Evolutionary conservation across 1,140 invertebrate genomes (phyloP), one percentile per base, ranked within the genome.

Genomic region (Notospermus geniculatus): DNA sequence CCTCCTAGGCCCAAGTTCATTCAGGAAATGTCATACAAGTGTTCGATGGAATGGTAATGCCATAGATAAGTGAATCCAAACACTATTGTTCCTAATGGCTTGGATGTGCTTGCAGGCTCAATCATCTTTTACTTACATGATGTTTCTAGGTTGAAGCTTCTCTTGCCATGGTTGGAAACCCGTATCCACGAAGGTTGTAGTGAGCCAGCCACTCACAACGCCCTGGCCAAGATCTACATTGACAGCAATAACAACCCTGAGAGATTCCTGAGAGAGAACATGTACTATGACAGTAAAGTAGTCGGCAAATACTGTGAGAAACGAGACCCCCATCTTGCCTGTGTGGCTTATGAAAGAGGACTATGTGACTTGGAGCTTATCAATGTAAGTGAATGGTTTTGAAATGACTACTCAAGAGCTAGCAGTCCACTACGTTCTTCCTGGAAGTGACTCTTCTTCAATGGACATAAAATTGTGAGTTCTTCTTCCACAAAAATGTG

Each of bases 211-310:
- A 99, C 97, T 0, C 97, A 99, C 80, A 99, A 99, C 84, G 97
- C 97, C 2, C 81, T 99, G 57, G 97, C 97, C 54, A 99, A 99
- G 81, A 99, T 99, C 71, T 99, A 99, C 84, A 99, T 99, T 70
- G 97, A 99, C 79, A 95, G 94, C 62, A 99, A 99, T 81, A 99
- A 99, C 74, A 99, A 99, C 82, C 95, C 97, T 0, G 97, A 99
- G 78, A 85, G 96, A 76, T 99, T 98, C 84, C 86, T 99, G 9
- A 94, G 90, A 83, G 91, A 93, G 71, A 93, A 93, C 80, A 88
- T 90, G 73, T 91, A 88, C 73, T 99, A 99, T 79, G 97, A 99
- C 77, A 97, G 94, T 56, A 86, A 90, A 64, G 93, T 97, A 13
- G 95, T 99, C 39, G 97, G 97, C n/a, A 83, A 83, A 64, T 99